Conservation (phyloP, 2,888 invertebrate species). For the Ganaspis brasiliensis region DNA sequence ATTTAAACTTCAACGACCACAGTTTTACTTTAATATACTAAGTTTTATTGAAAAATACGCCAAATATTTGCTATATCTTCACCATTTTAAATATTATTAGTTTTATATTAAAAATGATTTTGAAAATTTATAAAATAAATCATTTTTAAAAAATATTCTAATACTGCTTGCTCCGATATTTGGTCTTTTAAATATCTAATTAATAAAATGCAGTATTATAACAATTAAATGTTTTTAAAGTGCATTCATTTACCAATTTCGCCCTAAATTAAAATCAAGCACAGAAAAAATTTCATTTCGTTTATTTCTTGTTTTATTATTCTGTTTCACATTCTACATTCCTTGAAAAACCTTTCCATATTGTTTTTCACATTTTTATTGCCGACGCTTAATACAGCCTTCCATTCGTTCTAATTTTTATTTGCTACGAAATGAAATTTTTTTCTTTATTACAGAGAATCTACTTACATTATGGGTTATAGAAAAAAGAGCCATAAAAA, state of each 20-base stretch:
- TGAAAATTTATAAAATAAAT: no score
- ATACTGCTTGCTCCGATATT: no score
- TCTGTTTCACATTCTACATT: background rate
- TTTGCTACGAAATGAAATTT: background rate
- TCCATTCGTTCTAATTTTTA: constrained; percentile 11
- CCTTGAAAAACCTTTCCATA: background rate
- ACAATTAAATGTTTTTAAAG: background rate
- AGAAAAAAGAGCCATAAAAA: background rate
- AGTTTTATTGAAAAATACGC: no score
- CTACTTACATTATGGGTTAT: background rate
- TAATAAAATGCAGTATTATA: background rate
- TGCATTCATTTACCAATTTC: background rate
- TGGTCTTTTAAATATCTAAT: no score
- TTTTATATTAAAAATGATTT: no score
- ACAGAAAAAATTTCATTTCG: background rate
- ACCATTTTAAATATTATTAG: no score
- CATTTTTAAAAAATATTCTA: no score
- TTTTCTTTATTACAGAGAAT: background rate
- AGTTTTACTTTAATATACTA: no score
- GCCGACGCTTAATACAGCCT: constrained; percentile 10
- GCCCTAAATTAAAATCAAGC: background rate
- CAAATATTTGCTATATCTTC: no score
- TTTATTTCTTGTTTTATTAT: constrained; percentile 15
- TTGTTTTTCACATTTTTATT: constrained; percentile 4
- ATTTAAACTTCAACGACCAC: no score